These are phyloP conservation scores for Micoletzkya japonica DNA, from an alignment of 2,888 invertebrate species.

Conservation along the genomic window DNA sequence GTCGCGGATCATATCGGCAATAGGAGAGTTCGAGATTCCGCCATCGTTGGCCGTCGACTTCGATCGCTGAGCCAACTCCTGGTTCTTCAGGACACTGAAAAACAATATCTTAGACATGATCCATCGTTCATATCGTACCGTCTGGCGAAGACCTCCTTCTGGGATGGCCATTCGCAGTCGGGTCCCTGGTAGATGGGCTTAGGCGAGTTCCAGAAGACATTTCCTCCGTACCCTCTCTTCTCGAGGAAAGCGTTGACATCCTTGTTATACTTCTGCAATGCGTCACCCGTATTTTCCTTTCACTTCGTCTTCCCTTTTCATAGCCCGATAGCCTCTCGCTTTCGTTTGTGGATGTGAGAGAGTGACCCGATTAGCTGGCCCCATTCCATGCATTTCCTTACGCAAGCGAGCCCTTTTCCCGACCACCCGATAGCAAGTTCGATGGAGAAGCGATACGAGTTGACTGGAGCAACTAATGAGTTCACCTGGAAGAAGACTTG, in stretches of 20 bases:
- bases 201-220: slow-evolving; percentile 64
- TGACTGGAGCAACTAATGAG: too few species aligned
- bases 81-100: slow-evolving; percentile 61
- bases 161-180: slow-evolving; percentile 64
- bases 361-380: slow-evolving; percentile 27
- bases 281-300: not conserved
- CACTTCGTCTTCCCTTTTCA: not conserved
- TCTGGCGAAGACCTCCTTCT: slow-evolving; percentile 64
- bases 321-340: too few species aligned
- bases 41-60: slow-evolving; percentile 6
- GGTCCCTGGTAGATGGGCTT: slow-evolving; percentile 64
- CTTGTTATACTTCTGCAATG: slow-evolving; percentile 61
- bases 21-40: slow-evolving; percentile 31
- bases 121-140: slow-evolving; percentile 38
- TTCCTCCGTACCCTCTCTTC: slow-evolving; percentile 63
- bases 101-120: not conserved
- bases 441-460: not conserved
- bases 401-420: not conserved
- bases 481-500: slow-evolving; percentile 57
- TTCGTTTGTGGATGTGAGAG: not conserved
- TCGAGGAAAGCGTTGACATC: slow-evolving; percentile 61
- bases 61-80: slow-evolving; percentile 50
- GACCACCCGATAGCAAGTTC: not conserved
- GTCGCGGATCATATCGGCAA: slow-evolving; percentile 57
- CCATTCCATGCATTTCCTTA: slow-evolving; percentile 12